Evolutionary conservation across 1,140 invertebrate species (phyloP), one percentile per base, ranked within the genome.

Genomic region (Drosophila lini): DNA sequence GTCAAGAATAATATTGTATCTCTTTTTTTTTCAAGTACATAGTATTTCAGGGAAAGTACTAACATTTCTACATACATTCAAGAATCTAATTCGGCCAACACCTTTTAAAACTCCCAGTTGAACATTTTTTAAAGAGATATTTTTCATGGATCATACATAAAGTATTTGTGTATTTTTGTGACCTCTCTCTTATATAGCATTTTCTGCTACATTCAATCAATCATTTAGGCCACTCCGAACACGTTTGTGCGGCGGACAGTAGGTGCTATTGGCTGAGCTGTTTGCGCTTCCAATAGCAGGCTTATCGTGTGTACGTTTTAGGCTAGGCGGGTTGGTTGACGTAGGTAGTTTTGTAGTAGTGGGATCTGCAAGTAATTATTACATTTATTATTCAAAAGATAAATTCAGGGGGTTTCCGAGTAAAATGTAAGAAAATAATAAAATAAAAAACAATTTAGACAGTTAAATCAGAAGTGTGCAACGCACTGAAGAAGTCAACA

Each of bases 291-390:
- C 52, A 34, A 13, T 34, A 28, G 71, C 31, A 11, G 63, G 44
- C 42, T 84, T 89, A 8, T 89, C 84, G 31, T 89, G 84, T 8
- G 44, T 13, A 1, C 84, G 78, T 25, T 89, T 89, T 13, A 90
- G 50, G 47, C 40, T 81, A 13, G 38, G 55, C 8, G 68, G 34
- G 45, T 47, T 75, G 10, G 69, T 25, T 2, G 85, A 53, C 5
- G 67, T 36, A 41, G 81, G 84, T 7, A 78, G 45, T 45, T 89
- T 89, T 0, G 80, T 57, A 22, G 84, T 75, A 3, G 80, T 62
- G 1, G 84, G 84, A 81, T 89, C 84, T 89, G 28, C 10, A 47
- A 55, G 6, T 6, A 19, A 53, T 28, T 28, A n/a, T 28, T 36
- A 53, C 19, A 19, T 19, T 11, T 52, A 19, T 19, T 52, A 32